Base-by-base conservation (phyloP, 2,797 vertebrate species). In the Morus bassanus region DNA sequence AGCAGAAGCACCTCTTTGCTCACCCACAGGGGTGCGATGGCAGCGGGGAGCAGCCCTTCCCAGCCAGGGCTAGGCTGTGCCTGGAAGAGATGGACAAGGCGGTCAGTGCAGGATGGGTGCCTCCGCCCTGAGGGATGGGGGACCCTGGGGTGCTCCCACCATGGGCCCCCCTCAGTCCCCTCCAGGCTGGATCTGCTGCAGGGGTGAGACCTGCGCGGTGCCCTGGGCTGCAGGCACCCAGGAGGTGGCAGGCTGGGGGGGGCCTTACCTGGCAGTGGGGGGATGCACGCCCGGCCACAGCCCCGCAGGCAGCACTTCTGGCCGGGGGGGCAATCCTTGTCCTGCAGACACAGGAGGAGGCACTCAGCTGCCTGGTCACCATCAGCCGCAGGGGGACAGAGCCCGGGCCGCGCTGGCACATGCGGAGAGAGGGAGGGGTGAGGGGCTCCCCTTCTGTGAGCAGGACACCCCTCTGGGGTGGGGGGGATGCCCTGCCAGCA, bases 231-330 rank as follows among this genome's bases (percentile, higher is more conserved):
- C 35, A 11, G 61, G 31, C n/a, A 18, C 18, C 7, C 46, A 11
- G 43, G 18, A n/a, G 61, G 14, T 17, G 70, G 31, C 35, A n/a
- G 31, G 43, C 51, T 27, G 43, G 16, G 31, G 22, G 37, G 18
- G 9, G 8, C 5, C 65, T 9, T 64, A 57, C 57, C 89, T 59
- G 0, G 4, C 54, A 82, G 54, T 0, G 45, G 22, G 51, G 10
- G 43, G 30, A 69, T 0, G 0, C 93, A 97, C 1, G 65, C 11
- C 8, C 19, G 0, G 41, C 91, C 84, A 1, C 93, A 97, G 81
- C 31, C 18, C 43, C 3, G 91, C 46, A 82, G 87, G 87, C 95
- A 96, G 81, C 95, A 91, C 64, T 91, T 96, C 33, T 92, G 87
- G 14, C 60, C 4, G 0, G 39, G 56, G 31, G 94, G 63, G 7